Percentiles rank a stretch among this genome's conserved stretches.
phyloP scores from a whole-genome alignment of 2,113 vertebrate species.

The Phylloscopus whistleri region DNA sequence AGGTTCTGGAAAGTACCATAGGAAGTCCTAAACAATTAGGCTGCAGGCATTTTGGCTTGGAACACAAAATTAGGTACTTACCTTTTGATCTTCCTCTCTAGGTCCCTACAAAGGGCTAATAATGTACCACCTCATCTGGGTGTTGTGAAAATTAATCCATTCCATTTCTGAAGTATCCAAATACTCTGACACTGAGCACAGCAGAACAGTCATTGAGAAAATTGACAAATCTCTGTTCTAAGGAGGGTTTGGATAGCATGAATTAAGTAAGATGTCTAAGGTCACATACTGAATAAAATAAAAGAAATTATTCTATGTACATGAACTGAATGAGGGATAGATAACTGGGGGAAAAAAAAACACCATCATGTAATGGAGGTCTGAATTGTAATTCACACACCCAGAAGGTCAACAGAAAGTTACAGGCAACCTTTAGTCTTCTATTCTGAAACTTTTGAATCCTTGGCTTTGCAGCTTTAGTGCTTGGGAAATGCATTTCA shows the following conservation, averaged over 20 bases:
- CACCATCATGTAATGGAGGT: neutral
- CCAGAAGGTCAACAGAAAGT: neutral
- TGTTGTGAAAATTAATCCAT: conserved; percentile 27
- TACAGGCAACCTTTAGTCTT: neutral
- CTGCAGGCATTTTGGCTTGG: neutral
- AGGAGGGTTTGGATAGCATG: neutral
- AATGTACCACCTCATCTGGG: neutral
- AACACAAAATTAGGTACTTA: conserved; percentile 22
- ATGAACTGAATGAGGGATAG: neutral
- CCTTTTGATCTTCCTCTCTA: conserved; percentile 9
- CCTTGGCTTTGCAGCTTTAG: neutral
- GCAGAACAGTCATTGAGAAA: conserved; percentile 7
- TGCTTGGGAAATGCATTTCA: neutral
- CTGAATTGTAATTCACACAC: neutral
- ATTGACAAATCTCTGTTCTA: conserved; percentile 4
- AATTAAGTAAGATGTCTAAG: conserved; percentile 16
- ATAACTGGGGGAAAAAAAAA: neutral
- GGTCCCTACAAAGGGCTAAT: neutral
- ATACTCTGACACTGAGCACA: neutral
- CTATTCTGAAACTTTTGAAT: neutral
- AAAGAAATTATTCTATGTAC: neutral
- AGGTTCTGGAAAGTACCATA: neutral
- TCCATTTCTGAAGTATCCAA: neutral
- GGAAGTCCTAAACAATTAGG: neutral
- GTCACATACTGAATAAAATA: conserved; percentile 1